Conservation (phyloP, 1,140 invertebrate species). For the Adoxophyes honmai region DNA sequence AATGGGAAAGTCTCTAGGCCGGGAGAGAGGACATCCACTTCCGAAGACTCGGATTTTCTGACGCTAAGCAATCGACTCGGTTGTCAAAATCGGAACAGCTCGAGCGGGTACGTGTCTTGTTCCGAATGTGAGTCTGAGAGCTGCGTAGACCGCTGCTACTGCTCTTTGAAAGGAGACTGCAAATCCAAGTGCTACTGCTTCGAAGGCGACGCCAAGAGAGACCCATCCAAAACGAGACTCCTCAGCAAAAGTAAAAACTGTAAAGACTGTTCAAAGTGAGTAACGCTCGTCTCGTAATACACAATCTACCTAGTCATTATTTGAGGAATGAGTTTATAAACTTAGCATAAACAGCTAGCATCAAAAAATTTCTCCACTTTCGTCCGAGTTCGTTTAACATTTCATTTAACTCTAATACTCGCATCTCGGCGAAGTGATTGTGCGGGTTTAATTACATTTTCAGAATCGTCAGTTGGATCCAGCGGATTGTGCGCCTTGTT, state of each 20-base stretch:
- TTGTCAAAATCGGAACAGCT: conserved; percentile 82
- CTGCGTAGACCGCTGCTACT: conserved; percentile 87
- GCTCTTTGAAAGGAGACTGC: conserved; percentile 74
- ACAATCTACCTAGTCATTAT: conserved; percentile 1
- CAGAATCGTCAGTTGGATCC: conserved; percentile 27
- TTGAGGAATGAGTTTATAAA: conserved; percentile 5
- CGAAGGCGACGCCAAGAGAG: conserved; percentile 42
- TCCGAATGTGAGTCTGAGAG: conserved; percentile 91
- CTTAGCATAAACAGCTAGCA: conserved; percentile 20
- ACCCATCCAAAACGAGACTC: conserved; percentile 42
- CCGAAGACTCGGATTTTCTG: conserved; percentile 83
- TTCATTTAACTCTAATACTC: conserved; percentile 54
- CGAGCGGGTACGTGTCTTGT: conserved; percentile 88
- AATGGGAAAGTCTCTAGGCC: conserved; percentile 58
- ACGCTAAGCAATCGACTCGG: conserved; percentile 73
- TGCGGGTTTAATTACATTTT: conserved; percentile 54
- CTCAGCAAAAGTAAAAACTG: conserved; percentile 53
- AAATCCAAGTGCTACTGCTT: conserved; percentile 61
- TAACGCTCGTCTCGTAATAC: conserved; percentile 19
- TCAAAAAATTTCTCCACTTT: conserved; percentile 48
- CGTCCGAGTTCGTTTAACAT: conserved; percentile 42
- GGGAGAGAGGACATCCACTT: conserved; percentile 77
- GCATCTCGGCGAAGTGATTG: conserved; percentile 44
- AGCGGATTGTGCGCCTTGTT: conserved; percentile 49
- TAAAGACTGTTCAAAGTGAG: conserved; percentile 67